A percentile compares a stretch with the other conserved stretches of the same genome.
Conservation (phyloP, 2,113 vertebrate species). For the Megaleporinus macrocephalus region DNA sequence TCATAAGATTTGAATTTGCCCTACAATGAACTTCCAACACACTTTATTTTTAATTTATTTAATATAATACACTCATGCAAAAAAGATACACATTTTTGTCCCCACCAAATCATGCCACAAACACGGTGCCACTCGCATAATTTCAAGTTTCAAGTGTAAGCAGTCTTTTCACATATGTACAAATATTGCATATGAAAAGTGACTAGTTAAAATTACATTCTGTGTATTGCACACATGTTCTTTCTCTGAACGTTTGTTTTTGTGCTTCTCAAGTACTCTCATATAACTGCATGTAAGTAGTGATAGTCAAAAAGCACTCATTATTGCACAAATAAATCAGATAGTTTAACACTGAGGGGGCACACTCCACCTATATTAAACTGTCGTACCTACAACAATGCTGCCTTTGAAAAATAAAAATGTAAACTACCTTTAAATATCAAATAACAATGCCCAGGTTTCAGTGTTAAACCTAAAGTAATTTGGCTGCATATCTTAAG, state of each 20-base stretch:
- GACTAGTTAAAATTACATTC: conserved; percentile 56
- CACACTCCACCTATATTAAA: conserved; percentile 22
- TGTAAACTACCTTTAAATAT: conserved; percentile 36
- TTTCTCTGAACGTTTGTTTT: conserved; percentile 27
- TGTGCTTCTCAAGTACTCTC: conserved; percentile 67
- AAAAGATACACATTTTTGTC: conserved; percentile 14
- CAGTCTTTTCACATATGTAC: conserved; percentile 59
- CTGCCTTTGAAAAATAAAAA: conserved; percentile 44
- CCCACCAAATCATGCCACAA: conserved; percentile 7
- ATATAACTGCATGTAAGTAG: conserved; percentile 61
- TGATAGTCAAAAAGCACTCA: conserved; percentile 76
- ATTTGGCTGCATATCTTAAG: conserved; percentile 3
- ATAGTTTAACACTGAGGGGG: conserved; percentile 38
- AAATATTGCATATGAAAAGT: conserved; percentile 49
- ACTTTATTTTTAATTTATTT: too few species aligned
- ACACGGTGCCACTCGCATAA: conserved; percentile 40
- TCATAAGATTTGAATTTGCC: too few species aligned
- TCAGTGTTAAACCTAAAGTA: neutral
- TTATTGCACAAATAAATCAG: conserved; percentile 51
- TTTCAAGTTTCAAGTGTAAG: conserved; percentile 26
- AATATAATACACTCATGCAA: too few species aligned
- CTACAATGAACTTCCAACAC: too few species aligned
- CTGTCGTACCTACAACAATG: conserved; percentile 28
- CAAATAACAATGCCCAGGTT: neutral
- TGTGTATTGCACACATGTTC: conserved; percentile 25